These are phyloP conservation scores for Cynopterus sphinx DNA, from an alignment of 2,797 vertebrate genomes.

Conservation along the genomic window DNA sequence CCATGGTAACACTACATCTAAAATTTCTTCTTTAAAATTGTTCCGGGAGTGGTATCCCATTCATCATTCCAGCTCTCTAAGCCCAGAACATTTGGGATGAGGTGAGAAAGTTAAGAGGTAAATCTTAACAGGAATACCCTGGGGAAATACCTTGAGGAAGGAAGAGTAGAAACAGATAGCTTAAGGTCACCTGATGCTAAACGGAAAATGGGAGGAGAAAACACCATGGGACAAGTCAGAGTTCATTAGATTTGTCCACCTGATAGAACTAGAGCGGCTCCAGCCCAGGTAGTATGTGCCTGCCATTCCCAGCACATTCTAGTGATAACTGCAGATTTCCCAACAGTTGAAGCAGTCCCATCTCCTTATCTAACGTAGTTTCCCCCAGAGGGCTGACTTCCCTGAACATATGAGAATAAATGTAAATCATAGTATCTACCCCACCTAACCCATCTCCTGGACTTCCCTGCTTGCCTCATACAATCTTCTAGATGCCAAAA, in stretches of 20 bases:
- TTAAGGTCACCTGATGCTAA: neutral
- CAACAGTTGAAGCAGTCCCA: neutral
- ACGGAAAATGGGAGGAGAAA: neutral
- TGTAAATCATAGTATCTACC: neutral
- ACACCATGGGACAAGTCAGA: neutral
- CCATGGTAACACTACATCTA: neutral
- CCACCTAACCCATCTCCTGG: too few relatives aligned
- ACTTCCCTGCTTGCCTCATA: neutral
- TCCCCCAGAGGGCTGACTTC: neutral
- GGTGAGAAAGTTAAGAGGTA: neutral
- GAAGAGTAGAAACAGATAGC: neutral
- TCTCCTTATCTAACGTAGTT: neutral
- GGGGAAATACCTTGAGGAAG: neutral
- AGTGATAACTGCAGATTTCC: neutral
- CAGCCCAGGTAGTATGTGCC: rapidly evolving
- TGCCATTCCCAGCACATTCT: neutral
- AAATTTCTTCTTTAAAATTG: neutral
- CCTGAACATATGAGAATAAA: neutral
- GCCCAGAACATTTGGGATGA: neutral
- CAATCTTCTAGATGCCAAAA: neutral
- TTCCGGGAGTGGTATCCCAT: neutral
- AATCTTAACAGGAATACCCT: neutral
- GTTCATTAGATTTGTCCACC: neutral
- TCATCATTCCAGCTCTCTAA: neutral
- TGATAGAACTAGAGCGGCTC: neutral